These are phyloP conservation scores for Halocynthia roretzi DNA, from an alignment of 23 tunicate genomes.

Conservation along the genomic window DNA sequence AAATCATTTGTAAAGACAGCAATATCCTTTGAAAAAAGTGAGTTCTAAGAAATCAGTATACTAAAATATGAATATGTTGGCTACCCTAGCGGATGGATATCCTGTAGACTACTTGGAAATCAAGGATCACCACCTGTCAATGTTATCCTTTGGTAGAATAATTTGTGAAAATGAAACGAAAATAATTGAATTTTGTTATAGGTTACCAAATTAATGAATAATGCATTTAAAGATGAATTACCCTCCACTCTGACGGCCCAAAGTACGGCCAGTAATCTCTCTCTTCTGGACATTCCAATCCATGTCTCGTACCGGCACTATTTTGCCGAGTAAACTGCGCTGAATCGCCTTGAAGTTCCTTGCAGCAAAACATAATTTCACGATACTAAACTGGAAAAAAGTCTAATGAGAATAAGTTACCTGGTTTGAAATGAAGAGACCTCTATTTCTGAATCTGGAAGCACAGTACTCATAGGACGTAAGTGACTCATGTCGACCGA, in stretches of 20 bases:
- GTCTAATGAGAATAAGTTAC: slow-evolving; percentile 1
- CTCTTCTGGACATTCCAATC: slow-evolving; percentile 90
- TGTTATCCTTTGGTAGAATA: too few species aligned
- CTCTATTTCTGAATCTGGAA: slow-evolving; percentile 48
- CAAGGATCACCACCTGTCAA: too few species aligned
- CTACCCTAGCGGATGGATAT: too few species aligned
- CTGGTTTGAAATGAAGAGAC: slow-evolving; percentile 55
- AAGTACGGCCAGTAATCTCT: slow-evolving; percentile 93
- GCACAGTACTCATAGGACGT: slow-evolving; percentile 47
- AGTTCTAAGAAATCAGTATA: neutral
- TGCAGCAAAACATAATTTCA: too few species aligned
- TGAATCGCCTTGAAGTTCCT: too few species aligned
- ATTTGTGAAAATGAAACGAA: too few species aligned
- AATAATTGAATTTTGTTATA: neutral
- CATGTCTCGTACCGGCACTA: slow-evolving; percentile 52
- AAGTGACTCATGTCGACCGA: slow-evolving; percentile 76
- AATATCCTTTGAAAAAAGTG: slow-evolving; percentile 53
- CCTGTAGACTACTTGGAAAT: too few species aligned
- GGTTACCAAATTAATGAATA: neutral
- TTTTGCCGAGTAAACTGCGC: slow-evolving; percentile 76
- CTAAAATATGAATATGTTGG: neutral
- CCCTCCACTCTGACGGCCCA: slow-evolving; percentile 77
- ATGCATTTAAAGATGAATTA: neutral
- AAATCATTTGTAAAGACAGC: slow-evolving; percentile 77
- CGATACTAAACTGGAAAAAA: too few species aligned